phyloP scores from a whole-genome alignment of 2,113 vertebrate genomes.

The Halichoerus grypus region DNA sequence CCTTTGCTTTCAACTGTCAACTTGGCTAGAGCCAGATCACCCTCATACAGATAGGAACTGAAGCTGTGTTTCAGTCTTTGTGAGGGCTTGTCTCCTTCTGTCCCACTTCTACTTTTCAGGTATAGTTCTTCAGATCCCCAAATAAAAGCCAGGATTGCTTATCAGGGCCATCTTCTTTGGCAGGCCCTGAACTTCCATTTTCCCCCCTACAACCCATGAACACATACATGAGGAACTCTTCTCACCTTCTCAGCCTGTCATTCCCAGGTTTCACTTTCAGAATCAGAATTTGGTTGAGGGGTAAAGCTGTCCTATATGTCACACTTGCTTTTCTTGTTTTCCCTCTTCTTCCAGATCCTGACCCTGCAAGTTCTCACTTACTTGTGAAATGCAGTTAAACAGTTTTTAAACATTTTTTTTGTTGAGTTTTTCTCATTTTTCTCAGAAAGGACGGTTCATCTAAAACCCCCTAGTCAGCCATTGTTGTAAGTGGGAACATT shows the following conservation, averaged over 20 bases:
- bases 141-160: neutral
- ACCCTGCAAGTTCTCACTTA: neutral
- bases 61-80: neutral
- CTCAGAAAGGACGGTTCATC: neutral
- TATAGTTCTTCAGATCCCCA: neutral
- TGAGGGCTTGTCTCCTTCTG: neutral
- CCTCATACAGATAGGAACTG: neutral
- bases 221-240: neutral
- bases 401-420: neutral
- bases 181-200: neutral
- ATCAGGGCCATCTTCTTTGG: neutral
- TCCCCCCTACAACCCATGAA: neutral
- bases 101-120: neutral
- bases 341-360: neutral
- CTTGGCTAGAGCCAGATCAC: neutral
- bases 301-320: neutral
- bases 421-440: neutral
- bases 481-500: neutral
- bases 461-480: neutral
- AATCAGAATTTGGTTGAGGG: neutral
- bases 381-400: neutral
- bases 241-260: neutral
- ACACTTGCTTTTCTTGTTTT: neutral
- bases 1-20: neutral
- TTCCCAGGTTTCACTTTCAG: neutral